These are phyloP conservation scores for Ichneumoninae sp. DNA, from an alignment of 2,888 invertebrate species.

Conservation along the genomic window DNA sequence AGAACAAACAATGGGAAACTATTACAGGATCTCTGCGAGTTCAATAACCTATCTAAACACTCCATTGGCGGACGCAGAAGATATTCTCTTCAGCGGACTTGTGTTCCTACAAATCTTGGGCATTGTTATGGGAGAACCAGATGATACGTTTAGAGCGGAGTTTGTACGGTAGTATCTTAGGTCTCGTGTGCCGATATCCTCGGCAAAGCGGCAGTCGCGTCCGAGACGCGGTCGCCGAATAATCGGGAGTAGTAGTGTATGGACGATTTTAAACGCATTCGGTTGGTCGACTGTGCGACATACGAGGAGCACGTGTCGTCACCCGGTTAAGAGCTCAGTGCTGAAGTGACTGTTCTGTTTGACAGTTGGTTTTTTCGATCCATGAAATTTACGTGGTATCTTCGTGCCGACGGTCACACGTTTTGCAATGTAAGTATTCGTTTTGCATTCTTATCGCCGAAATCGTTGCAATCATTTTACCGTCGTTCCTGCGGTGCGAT, in stretches of 20 bases:
- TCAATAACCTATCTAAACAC: neutral
- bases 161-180: neutral
- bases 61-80: neutral
- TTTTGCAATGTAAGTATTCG: constrained; percentile 46
- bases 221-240: constrained; percentile 21
- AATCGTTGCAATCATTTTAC: neutral
- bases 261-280: neutral
- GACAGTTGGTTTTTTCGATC: constrained; percentile 15
- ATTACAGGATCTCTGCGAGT: neutral
- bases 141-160: neutral
- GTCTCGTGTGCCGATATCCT: constrained; percentile 3
- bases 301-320: constrained; percentile 39
- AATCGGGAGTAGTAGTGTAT: neutral
- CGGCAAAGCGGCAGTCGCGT: constrained; percentile 11
- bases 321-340: constrained; percentile 20
- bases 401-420: neutral
- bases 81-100: neutral
- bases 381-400: constrained; percentile 37
- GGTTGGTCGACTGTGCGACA: neutral
- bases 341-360: constrained; percentile 14
- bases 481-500: neutral
- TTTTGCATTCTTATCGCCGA: neutral
- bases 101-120: neutral
- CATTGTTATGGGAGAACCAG: neutral
- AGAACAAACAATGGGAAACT: neutral